Evolutionary conservation across 1,140 invertebrate species (phyloP), one percentile per base, ranked within the genome.

Genomic region (Ditylenchus dipsaci): DNA sequence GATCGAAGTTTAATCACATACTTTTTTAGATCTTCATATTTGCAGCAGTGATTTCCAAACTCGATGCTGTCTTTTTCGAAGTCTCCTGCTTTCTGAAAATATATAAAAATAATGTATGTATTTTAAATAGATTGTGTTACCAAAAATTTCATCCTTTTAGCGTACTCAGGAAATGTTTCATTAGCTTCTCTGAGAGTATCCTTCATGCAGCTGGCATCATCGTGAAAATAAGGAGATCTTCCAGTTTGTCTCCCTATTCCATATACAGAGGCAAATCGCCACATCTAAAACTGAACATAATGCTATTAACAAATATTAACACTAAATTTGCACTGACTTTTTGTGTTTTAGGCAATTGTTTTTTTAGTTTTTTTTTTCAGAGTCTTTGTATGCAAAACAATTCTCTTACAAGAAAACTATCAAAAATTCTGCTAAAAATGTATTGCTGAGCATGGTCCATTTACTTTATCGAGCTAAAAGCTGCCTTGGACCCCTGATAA

Each of bases 1-100:
- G n/a, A n/a, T n/a, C n/a, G n/a, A n/a, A n/a, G n/a, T n/a, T n/a
- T n/a, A n/a, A n/a, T n/a, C n/a, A n/a, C 21, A n/a, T n/a, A 56
- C 56, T 66, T 43, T 33, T 63, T 33, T 45, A 33, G 23, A 43
- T 42, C 13, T n/a, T 67, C 26, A 65, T 67, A 67, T 33, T 33
- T 30, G 43, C 65, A 67, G 23, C 65, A 67, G 29, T 29, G 60
- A 21, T 65, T 27, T 30, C 27, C 56, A 11, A 64, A 67, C 19
- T 1, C 21, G 19, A 27, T 21, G 60, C 66, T 19, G 30, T 65
- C 43, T 60, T 17, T 19, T 33, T 49, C 26, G 68, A 17, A 65
- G n/a, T 23, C 33, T 60, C 19, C 19, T 8, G 13, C 38, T 27
- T 64, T 58, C 64, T 19, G 8, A 66, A 30, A n/a, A 45, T 29